phyloP scores from a whole-genome alignment of 2,888 invertebrate species.

The Drosophila suboccidentalis region DNA sequence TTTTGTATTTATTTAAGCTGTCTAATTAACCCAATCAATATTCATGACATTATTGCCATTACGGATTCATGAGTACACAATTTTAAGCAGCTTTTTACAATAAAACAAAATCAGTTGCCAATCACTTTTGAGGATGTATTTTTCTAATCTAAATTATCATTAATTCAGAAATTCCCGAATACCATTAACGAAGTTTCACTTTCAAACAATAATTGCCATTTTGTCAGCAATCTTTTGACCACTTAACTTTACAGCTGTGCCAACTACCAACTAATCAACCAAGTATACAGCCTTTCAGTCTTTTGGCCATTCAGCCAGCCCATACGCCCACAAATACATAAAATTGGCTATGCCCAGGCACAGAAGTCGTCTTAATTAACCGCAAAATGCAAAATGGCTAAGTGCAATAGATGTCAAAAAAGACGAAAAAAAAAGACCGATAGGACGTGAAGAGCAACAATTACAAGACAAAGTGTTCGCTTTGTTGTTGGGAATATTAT shows the following conservation, averaged over 20 bases:
- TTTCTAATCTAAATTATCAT: neutral
- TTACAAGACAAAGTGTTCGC: conserved; percentile 59
- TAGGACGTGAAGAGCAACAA: conserved; percentile 24
- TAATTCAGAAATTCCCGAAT: neutral
- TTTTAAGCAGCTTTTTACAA: too few species aligned
- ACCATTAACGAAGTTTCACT: conserved; percentile 48
- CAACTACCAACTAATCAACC: conserved; percentile 18
- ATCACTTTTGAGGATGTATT: neutral
- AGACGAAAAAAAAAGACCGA: conserved; percentile 18
- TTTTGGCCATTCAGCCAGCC: neutral
- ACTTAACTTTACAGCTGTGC: conserved; percentile 42
- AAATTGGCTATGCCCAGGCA: conserved; percentile 51
- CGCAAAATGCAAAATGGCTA: conserved; percentile 64
- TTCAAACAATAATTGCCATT: conserved; percentile 54
- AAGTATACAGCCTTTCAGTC: conserved; percentile 13
- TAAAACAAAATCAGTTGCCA: neutral
- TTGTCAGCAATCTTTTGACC: conserved; percentile 28
- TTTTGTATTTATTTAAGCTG: too few species aligned
- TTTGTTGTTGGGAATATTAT: conserved; percentile 45
- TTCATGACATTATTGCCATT: too few species aligned
- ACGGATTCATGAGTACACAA: too few species aligned
- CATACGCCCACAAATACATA: conserved; percentile 19
- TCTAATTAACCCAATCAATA: too few species aligned
- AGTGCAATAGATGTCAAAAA: conserved; percentile 68
- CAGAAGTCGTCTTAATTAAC: conserved; percentile 78